Conservation (phyloP, 2,888 invertebrate species). For the Synanthedon formicaeformis region DNA sequence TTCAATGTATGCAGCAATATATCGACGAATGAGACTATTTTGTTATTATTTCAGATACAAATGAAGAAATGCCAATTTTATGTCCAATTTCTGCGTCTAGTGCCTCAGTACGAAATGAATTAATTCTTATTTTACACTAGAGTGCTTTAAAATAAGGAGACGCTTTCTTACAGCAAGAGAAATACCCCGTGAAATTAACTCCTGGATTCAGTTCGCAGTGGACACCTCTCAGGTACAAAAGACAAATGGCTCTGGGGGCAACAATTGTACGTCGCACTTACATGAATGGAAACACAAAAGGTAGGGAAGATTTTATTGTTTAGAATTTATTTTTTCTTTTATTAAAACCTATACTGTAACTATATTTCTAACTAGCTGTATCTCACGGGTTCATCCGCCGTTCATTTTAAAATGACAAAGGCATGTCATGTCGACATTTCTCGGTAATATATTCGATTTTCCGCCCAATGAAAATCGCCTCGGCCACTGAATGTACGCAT, state of each 20-base stretch:
- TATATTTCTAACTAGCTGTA: too few relatives aligned
- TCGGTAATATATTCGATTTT: too few relatives aligned
- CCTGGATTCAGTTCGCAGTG: slow-evolving; percentile 48
- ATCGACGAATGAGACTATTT: too few relatives aligned
- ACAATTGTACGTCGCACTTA: slow-evolving; percentile 24
- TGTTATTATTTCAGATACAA: too few relatives aligned
- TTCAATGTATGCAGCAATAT: too few relatives aligned
- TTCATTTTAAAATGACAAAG: too few relatives aligned
- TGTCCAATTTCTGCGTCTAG: not conserved
- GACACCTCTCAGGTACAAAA: slow-evolving; percentile 56
- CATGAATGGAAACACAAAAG: slow-evolving; percentile 16
- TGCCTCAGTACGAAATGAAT: slow-evolving; percentile 30
- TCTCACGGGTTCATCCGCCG: too few relatives aligned
- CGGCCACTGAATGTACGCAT: too few relatives aligned
- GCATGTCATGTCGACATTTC: too few relatives aligned
- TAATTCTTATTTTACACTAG: slow-evolving; percentile 53
- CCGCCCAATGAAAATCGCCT: too few relatives aligned
- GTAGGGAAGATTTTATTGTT: slow-evolving; percentile 2
- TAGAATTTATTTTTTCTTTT: not conserved
- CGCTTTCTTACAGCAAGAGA: slow-evolving; percentile 44
- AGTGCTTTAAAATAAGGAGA: slow-evolving; percentile 44
- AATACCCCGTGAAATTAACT: slow-evolving; percentile 67
- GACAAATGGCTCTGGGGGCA: slow-evolving; percentile 41
- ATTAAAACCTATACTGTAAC: too few relatives aligned
- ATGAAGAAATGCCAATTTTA: not conserved